A percentile compares a stretch with the other conserved stretches of the same genome.
Evolutionary conservation across 2,888 invertebrate species (phyloP).

Genomic region (Palloptera scutellata): DNA sequence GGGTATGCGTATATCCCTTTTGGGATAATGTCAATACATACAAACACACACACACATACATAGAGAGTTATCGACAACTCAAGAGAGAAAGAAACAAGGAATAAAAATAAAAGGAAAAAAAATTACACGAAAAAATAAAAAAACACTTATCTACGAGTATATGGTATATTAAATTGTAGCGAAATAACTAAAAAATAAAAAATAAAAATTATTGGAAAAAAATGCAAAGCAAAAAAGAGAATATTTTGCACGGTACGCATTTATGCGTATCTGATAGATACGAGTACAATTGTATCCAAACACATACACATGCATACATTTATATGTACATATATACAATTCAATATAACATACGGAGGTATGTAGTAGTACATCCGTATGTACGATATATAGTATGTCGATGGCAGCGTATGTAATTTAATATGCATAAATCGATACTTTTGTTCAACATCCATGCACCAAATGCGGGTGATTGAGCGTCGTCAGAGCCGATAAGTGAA

Average conservation of each 20-base stretch:
- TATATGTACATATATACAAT: neutral
- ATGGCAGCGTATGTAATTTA: slow-evolving; percentile 48
- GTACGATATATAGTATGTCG: too few relatives aligned
- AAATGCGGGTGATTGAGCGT: too few relatives aligned
- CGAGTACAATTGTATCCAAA: neutral
- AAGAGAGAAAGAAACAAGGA: neutral
- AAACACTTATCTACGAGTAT: neutral
- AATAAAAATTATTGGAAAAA: too few relatives aligned
- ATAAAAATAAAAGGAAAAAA: too few relatives aligned
- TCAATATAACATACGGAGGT: neutral
- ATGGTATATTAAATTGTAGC: neutral
- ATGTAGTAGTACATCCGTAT: too few relatives aligned
- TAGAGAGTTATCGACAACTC: neutral
- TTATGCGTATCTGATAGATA: too few relatives aligned
- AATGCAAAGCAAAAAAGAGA: too few relatives aligned
- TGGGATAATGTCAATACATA: neutral
- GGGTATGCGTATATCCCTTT: neutral
- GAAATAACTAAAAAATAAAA: too few relatives aligned
- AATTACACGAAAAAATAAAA: neutral
- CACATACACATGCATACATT: neutral
- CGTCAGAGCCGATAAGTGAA: too few relatives aligned
- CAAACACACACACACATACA: neutral
- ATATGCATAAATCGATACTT: slow-evolving; percentile 58
- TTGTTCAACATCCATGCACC: slow-evolving; percentile 28
- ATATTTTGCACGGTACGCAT: too few relatives aligned